These are phyloP conservation scores for Pseudonaja textilis DNA, from an alignment of 2,113 vertebrate species.

Conservation along the genomic window DNA sequence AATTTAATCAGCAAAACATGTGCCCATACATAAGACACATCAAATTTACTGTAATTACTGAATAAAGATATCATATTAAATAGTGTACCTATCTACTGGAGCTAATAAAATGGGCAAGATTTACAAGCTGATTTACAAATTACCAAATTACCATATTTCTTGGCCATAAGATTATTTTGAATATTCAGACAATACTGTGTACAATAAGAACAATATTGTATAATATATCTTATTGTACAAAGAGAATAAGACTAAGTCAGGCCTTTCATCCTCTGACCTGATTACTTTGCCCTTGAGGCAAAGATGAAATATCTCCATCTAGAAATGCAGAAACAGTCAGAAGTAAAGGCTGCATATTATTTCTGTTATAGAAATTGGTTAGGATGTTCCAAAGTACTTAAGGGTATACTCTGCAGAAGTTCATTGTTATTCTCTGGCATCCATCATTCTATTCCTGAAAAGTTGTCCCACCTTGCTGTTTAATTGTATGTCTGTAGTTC, in stretches of 20 bases:
- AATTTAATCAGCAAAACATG: neutral
- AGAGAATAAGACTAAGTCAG: no score
- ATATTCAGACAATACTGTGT: neutral
- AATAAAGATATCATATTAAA: neutral
- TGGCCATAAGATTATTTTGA: neutral
- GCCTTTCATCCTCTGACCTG: neutral
- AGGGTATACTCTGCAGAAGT: neutral
- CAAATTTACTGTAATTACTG: neutral
- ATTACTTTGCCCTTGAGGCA: neutral
- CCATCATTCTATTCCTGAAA: neutral
- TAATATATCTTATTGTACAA: no score
- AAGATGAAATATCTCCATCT: neutral
- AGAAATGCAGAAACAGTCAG: neutral
- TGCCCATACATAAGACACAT: neutral
- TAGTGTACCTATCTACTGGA: neutral
- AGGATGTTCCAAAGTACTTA: neutral
- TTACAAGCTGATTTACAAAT: neutral
- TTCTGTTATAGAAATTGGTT: neutral
- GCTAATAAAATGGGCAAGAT: neutral
- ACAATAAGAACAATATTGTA: no score
- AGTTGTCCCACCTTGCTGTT: neutral
- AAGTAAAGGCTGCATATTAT: neutral
- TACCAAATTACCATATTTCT: neutral
- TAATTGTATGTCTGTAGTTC: neutral
- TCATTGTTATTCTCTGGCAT: neutral